Evolutionary conservation across 2,113 vertebrate genomes (phyloP), one percentile per base, ranked within the genome.

Genomic region (Salvator merianae): DNA sequence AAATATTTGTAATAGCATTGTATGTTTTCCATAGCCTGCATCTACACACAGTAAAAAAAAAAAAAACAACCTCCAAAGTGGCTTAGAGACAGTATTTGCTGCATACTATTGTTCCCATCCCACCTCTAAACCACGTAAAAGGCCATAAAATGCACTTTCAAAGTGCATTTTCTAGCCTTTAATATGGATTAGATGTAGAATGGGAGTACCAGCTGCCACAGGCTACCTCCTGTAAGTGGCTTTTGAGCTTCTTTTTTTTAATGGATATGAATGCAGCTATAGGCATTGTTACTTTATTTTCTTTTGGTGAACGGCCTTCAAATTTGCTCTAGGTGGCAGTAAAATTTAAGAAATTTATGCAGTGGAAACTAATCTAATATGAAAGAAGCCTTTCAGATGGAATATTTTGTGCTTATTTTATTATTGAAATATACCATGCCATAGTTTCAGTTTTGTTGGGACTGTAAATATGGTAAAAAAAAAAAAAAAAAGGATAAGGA

Each of bases 291-390:
- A 5, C 20, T 47, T 62, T 55, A 71, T 12, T 78, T 32, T 88
- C 88, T 38, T 1, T 79, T 78, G 28, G 12, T 65, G 72, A 90
- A 86, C n/a, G 71, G 85, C 81, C 73, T 81, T 2, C 43, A 2
- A 76, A 2, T 74, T 2, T 18, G 81, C 95, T 1, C 94, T 95
- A 96, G 96, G 66, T 95, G 95, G 95, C 95, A 92, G 91, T 91
- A 95, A 90, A 91, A 86, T 88, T 91, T 92, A 94, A 72, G 81
- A 85, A 92, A 69, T 83, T 4, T 53, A 3, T 47, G 1, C 18
- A 76, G 14, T 69, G 32, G 10, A n/a, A n/a, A 55, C 8, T 4
- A 24, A 63, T 34, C n/a, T 63, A 77, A 12, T 50, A 6, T 1
- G 28, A 55, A 81, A 22, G 34, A 18, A 55, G 7, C 75, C 84